Percentiles rank a stretch among this genome's conserved stretches.
Evolutionary conservation across 2,888 invertebrate genomes (phyloP).

Genomic region (Dicyrtomina minuta): DNA sequence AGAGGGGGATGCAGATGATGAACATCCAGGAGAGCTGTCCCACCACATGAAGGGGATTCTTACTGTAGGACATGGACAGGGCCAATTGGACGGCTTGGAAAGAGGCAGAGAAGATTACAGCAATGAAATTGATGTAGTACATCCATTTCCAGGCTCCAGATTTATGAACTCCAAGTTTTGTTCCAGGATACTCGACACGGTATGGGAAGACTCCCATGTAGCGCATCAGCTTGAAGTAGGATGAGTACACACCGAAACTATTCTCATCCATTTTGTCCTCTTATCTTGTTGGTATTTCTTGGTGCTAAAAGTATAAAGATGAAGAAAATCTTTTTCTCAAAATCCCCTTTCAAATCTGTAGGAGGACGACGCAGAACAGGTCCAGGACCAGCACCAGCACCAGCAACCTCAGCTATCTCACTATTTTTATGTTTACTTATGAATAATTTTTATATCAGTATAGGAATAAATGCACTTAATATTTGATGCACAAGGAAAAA

Average conservation of each 20-base stretch:
- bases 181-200: constrained; percentile 45
- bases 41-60: constrained; percentile 49
- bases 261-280: constrained; percentile 46
- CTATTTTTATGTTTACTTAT: no score
- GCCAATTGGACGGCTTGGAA: constrained; percentile 49
- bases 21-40: constrained; percentile 53
- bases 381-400: no score
- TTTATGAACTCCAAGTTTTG: constrained; percentile 44
- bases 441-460: no score
- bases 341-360: no score
- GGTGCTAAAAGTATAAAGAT: no score
- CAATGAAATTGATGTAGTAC: constrained; percentile 52
- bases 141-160: constrained; percentile 50
- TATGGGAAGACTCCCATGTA: constrained; percentile 49
- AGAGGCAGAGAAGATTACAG: constrained; percentile 41
- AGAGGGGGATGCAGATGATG: constrained; percentile 48
- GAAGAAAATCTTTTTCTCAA: no score
- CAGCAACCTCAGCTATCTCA: no score
- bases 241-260: constrained; percentile 49
- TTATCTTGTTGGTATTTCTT: no score
- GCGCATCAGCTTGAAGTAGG: constrained; percentile 49
- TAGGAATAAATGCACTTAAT: no score
- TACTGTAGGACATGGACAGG: constrained; percentile 50
- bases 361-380: no score
- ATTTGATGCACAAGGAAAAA: no score